A percentile compares a stretch with the other conserved stretches of the same genome.
Conservation (phyloP, 2,888 invertebrate species). For the Heliconius aoede region DNA sequence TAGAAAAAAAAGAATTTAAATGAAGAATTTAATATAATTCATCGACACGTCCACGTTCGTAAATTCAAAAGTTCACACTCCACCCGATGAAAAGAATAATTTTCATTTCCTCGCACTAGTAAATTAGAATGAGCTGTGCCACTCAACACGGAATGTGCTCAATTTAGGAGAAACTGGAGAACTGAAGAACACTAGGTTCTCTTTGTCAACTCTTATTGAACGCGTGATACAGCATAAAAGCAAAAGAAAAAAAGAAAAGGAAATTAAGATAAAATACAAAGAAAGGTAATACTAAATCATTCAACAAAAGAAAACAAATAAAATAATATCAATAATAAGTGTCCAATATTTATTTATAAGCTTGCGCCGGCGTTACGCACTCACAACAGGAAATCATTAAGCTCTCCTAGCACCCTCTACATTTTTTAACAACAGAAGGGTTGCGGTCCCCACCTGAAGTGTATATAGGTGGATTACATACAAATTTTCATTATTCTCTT, state of each 20-base stretch:
- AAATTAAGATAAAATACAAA: too few species aligned
- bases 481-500: constrained; percentile 7
- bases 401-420: constrained; percentile 17
- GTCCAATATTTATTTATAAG: constrained; percentile 3
- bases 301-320: neutral
- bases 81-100: neutral
- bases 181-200: neutral
- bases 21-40: too few species aligned
- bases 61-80: too few species aligned
- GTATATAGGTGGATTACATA: constrained; percentile 12
- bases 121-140: neutral
- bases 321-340: constrained; percentile 6
- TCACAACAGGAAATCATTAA: constrained; percentile 29
- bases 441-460: constrained; percentile 4
- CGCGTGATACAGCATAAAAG: neutral
- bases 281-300: neutral
- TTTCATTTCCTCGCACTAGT: neutral
- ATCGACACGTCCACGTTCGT: too few species aligned
- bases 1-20: too few species aligned
- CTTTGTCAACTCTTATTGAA: neutral
- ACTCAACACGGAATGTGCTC: too few species aligned
- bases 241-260: neutral
- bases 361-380: constrained; percentile 8
- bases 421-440: constrained; percentile 33
- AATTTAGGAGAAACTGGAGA: neutral